Evolutionary conservation across 2,797 vertebrate genomes (phyloP).

Genomic region (Microtus obscurus): DNA sequence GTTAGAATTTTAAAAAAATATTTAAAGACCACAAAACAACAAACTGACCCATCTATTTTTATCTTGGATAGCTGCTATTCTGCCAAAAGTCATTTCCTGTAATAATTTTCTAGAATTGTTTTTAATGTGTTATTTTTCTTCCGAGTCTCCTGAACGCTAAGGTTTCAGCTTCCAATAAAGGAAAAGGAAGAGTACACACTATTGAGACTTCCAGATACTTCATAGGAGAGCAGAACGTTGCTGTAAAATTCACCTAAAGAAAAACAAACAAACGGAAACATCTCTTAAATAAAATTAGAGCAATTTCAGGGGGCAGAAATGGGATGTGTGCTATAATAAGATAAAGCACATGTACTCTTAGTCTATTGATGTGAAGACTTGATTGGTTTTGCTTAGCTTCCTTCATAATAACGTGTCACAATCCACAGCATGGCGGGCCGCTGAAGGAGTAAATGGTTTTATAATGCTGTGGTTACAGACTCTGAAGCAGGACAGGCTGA

Average conservation of each 20-base stretch:
- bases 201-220: background rate
- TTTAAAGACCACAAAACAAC: slow-evolving; percentile 78
- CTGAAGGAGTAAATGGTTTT: slow-evolving; percentile 80
- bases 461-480: slow-evolving; percentile 85
- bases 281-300: background rate
- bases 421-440: slow-evolving; percentile 76
- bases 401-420: slow-evolving; percentile 68
- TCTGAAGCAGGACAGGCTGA: slow-evolving; percentile 71
- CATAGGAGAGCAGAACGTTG: slow-evolving; percentile 69
- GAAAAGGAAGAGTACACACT: background rate
- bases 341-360: slow-evolving; percentile 81
- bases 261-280: background rate
- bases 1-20: background rate
- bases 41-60: slow-evolving; percentile 80
- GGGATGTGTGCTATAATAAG: slow-evolving; percentile 82
- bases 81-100: slow-evolving; percentile 87
- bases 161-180: slow-evolving; percentile 81
- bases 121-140: slow-evolving; percentile 71
- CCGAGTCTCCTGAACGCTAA: slow-evolving; percentile 83
- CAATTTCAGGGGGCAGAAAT: slow-evolving; percentile 54
- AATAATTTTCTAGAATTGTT: slow-evolving; percentile 78
- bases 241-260: slow-evolving; percentile 83
- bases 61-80: slow-evolving; percentile 86
- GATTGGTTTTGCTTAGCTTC: slow-evolving; percentile 80
- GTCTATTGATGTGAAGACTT: slow-evolving; percentile 85